Evolutionary conservation across 2,888 invertebrate species (phyloP).

Genomic region (Macrosiphum euphorbiae): DNA sequence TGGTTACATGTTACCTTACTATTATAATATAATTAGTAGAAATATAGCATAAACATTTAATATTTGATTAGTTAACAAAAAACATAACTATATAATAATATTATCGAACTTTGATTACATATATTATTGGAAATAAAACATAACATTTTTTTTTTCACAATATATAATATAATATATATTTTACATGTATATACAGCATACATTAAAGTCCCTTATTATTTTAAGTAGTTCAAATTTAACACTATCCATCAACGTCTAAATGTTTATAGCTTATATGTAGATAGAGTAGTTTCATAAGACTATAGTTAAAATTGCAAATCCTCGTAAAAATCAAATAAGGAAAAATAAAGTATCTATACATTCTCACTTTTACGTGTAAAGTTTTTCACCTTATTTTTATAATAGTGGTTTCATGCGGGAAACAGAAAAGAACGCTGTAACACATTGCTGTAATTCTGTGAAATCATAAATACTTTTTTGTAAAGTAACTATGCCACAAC

Average conservation of each 20-base stretch:
- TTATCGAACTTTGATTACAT: neutral
- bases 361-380: constrained; percentile 29
- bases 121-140: neutral
- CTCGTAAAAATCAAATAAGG: constrained; percentile 49
- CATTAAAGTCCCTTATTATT: neutral
- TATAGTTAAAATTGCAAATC: constrained; percentile 27
- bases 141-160: neutral
- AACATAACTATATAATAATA: neutral
- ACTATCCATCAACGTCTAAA: constrained; percentile 34
- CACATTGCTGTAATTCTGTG: neutral
- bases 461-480: neutral
- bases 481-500: neutral
- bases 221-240: constrained; percentile 21
- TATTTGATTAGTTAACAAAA: neutral
- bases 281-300: neutral
- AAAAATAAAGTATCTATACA: neutral
- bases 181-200: neutral
- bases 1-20: too few species aligned
- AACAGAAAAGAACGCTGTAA: neutral
- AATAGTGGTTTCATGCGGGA: neutral
- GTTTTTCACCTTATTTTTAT: constrained; percentile 43
- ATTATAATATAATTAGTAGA: too few species aligned
- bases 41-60: too few species aligned
- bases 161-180: neutral
- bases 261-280: constrained; percentile 15